Evolutionary conservation across 2,888 invertebrate genomes (phyloP), one percentile per base, ranked within the genome.

Genomic region (Microchrysa polita): DNA sequence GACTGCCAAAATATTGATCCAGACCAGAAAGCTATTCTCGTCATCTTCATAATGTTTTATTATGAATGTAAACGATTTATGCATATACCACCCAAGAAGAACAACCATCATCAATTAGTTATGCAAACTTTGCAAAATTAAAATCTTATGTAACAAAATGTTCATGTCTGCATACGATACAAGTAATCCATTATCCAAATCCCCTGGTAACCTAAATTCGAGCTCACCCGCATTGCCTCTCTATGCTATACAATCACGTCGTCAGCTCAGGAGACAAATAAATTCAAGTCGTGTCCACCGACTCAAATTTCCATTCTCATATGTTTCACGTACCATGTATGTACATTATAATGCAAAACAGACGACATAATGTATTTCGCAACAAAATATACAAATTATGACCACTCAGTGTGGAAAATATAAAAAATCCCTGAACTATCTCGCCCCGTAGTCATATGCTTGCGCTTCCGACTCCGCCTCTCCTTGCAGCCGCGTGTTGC

Each of bases 261-360:
- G 7, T 12, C 57, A 5, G 18, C 14, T 23, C 16, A 60, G 23
- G 34, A 60, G 60, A 10, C 1, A 23, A 27, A 60, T 60, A 34
- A 60, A 60, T 60, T 55, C 7, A 20, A 55, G 55, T 55, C 60
- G 60, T 60, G 60, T 27, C 60, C 60, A 60, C 60, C 60, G 60
- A 60, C 60, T 60, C 60, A 60, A 27, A 60, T 60, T 60, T 60
- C 60, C 23, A 12, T 60, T 27, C 60, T 18, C 60, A 20, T 60
- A 23, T 60, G 60, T 27, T 48, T n/a, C 27, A 34, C 27, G 27
- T 34, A 34, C 48, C 48, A n/a, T 60, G 60, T 23, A 23, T 27
- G n/a, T n/a, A n/a, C n/a, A n/a, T n/a, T n/a, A n/a, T n/a, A n/a
- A n/a, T n/a, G 60, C 60, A 27, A 23, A 60, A 60, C 23, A 27